A percentile compares a stretch with the other conserved stretches of the same genome.
Conservation (phyloP, 2,888 invertebrate genomes). For the Patella depressa region DNA sequence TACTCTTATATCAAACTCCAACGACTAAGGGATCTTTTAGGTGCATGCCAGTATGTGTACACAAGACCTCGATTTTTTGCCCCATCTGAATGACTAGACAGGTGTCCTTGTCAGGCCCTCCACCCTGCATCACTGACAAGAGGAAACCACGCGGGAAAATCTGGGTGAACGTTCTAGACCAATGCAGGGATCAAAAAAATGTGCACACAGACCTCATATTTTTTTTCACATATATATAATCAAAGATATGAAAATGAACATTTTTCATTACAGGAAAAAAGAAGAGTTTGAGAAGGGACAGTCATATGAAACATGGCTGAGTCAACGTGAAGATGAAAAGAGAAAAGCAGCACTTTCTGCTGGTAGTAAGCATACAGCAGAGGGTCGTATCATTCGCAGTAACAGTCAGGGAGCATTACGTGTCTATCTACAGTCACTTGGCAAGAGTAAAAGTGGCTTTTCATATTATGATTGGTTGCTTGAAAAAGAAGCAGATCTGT, state of each 20-base stretch:
- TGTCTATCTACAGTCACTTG: slow-evolving; percentile 52
- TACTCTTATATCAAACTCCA: too few relatives aligned
- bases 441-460: slow-evolving; percentile 49
- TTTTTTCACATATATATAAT: too few relatives aligned
- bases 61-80: too few relatives aligned
- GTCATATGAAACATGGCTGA: slow-evolving; percentile 66
- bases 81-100: too few relatives aligned
- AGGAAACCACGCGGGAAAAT: too few relatives aligned
- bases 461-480: slow-evolving; percentile 62
- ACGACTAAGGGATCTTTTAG: too few relatives aligned
- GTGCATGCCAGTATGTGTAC: too few relatives aligned
- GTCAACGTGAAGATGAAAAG: slow-evolving; percentile 56
- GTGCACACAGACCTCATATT: too few relatives aligned
- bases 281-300: slow-evolving; percentile 59
- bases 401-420: slow-evolving; percentile 54
- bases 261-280: slow-evolving; percentile 50
- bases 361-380: slow-evolving; percentile 20
- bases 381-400: slow-evolving; percentile 20
- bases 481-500: slow-evolving; percentile 51
- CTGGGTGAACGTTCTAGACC: too few relatives aligned
- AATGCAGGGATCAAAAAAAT: too few relatives aligned
- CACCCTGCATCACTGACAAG: too few relatives aligned
- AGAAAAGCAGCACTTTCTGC: slow-evolving; percentile 28
- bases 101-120: too few relatives aligned
- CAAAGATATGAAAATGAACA: not conserved